Conservation (phyloP, 2,888 invertebrate genomes). For the Pseudoips prasinana region DNA sequence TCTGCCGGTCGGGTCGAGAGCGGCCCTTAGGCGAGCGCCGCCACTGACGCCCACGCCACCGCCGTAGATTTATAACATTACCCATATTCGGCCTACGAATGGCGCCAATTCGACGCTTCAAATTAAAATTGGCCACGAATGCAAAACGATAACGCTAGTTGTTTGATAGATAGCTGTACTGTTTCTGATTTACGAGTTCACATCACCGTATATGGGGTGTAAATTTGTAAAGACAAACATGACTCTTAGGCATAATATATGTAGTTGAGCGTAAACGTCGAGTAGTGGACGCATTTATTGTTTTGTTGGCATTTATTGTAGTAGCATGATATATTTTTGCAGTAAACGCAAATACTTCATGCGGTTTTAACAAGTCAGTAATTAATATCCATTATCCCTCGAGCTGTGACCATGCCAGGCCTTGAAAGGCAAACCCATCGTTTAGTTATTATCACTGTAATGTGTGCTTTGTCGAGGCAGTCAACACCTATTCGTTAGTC, state of each 20-base stretch:
- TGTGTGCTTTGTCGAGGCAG: no score
- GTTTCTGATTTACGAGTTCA: slow-evolving; percentile 73
- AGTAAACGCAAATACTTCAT: no score
- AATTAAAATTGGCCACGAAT: slow-evolving; percentile 72
- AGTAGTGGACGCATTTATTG: slow-evolving; percentile 20
- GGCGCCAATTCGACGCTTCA: slow-evolving; percentile 79
- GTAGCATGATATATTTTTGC: slow-evolving; percentile 12
- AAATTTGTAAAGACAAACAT: slow-evolving; percentile 41
- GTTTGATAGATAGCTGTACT: slow-evolving; percentile 66
- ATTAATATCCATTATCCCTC: no score
- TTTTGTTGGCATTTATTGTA: slow-evolving; percentile 15
- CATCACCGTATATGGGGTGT: slow-evolving; percentile 48
- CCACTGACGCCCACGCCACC: slow-evolving; percentile 51
- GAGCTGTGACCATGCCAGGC: no score
- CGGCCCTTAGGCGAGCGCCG: slow-evolving; percentile 51
- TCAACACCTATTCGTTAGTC: no score
- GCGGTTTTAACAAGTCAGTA: no score
- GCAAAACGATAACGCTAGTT: slow-evolving; percentile 64
- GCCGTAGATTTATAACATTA: slow-evolving; percentile 78
- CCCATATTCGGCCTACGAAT: slow-evolving; percentile 76
- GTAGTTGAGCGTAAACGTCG: background rate
- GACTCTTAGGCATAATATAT: slow-evolving; percentile 33
- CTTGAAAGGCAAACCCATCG: no score
- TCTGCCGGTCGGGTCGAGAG: slow-evolving; percentile 37
- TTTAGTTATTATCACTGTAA: no score